These are phyloP conservation scores for Eubasilissa splendida DNA, from an alignment of 2,888 invertebrate species.

Conservation along the genomic window DNA sequence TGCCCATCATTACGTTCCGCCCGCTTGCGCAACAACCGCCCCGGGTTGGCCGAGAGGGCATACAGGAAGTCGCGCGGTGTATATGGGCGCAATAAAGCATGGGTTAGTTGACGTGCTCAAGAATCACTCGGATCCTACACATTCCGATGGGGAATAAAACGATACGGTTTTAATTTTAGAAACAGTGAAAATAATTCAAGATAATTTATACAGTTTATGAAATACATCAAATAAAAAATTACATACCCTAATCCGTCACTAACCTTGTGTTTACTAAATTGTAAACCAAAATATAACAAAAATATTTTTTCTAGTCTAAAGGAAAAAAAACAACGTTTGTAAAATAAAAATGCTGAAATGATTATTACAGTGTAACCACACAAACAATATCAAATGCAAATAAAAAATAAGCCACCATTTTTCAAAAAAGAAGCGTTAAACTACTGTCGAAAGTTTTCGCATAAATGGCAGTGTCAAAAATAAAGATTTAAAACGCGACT, in stretches of 20 bases:
- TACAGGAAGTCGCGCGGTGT: slow-evolving; percentile 38
- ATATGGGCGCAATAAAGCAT: slow-evolving; percentile 38
- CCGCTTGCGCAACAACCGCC: background rate
- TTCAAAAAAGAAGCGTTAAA: too few relatives aligned
- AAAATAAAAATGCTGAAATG: too few relatives aligned
- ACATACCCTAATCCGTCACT: background rate
- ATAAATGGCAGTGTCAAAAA: too few relatives aligned
- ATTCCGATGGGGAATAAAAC: background rate
- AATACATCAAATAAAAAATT: background rate
- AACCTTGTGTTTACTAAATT: background rate
- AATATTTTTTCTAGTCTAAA: too few relatives aligned
- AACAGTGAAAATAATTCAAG: background rate
- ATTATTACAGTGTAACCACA: too few relatives aligned
- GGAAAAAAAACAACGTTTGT: too few relatives aligned
- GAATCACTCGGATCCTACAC: slow-evolving; percentile 50
- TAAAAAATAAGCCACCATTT: too few relatives aligned
- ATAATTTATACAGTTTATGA: background rate
- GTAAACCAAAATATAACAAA: too few relatives aligned
- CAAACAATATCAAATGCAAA: too few relatives aligned
- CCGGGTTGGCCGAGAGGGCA: background rate
- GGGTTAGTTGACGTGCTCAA: slow-evolving; percentile 63
- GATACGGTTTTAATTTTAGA: background rate
- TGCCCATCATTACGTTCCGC: slow-evolving; percentile 41
- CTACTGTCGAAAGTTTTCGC: too few relatives aligned
- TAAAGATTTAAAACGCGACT: too few relatives aligned